phyloP scores from a whole-genome alignment of 2,113 vertebrate genomes.

The Pristiophorus japonicus region DNA sequence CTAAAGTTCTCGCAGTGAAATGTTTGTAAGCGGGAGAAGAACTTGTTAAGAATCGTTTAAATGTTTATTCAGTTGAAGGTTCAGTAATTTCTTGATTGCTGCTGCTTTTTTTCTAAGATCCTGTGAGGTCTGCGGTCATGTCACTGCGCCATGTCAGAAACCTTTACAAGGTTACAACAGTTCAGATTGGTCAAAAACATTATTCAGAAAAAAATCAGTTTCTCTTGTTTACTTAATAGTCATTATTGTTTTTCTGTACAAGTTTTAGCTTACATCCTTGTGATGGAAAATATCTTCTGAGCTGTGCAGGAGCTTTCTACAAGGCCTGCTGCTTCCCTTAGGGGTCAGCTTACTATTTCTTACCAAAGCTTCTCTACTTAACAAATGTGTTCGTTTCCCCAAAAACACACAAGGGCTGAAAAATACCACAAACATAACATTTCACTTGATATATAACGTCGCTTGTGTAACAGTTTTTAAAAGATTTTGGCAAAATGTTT shows the following conservation, averaged over 20 bases:
- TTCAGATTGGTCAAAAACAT: neutral
- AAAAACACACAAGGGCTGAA: neutral
- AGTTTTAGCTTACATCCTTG: neutral
- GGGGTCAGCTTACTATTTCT: neutral
- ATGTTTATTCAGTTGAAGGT: neutral
- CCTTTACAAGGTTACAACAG: neutral
- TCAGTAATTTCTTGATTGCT: neutral
- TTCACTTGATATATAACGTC: neutral
- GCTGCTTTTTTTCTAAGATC: neutral
- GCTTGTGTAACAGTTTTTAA: neutral
- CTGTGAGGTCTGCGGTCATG: constrained; percentile 3
- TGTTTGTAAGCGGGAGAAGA: neutral
- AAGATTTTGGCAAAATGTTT: neutral
- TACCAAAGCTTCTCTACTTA: neutral
- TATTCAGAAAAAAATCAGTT: neutral
- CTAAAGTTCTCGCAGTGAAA: neutral
- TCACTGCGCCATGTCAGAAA: constrained; percentile 21
- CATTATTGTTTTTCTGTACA: neutral
- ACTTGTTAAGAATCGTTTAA: neutral
- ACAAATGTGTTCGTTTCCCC: neutral
- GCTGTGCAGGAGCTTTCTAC: neutral
- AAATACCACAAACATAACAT: neutral
- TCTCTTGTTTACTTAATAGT: neutral
- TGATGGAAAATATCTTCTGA: neutral
- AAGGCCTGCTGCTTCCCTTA: neutral